phyloP scores from a whole-genome alignment of 2,888 invertebrate species.

The Lumbricus terrestris region DNA sequence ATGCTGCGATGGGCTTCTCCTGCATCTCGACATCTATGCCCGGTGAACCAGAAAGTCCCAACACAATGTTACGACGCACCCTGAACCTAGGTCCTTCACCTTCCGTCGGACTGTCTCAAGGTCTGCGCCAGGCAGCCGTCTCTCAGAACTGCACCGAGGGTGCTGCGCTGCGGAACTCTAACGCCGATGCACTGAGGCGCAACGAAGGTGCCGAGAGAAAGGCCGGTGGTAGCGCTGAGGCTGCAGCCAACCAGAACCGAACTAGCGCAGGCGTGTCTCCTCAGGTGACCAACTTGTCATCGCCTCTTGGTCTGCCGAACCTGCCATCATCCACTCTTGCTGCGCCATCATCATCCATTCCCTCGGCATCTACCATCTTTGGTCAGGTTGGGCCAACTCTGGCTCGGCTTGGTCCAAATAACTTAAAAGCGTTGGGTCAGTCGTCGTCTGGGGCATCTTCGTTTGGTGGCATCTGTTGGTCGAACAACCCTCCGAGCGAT shows the following conservation, averaged over 20 bases:
- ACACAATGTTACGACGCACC: constrained; percentile 37
- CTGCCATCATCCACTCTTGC: background rate
- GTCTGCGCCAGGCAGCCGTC: background rate
- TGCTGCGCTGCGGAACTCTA: background rate
- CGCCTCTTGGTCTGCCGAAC: background rate
- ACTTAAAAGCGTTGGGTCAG: background rate
- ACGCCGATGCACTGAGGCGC: background rate
- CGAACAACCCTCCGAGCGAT: background rate
- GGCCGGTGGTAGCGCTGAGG: background rate
- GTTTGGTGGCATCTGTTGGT: background rate
- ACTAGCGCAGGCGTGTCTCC: background rate
- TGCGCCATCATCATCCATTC: background rate
- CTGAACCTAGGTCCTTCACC: constrained; percentile 36
- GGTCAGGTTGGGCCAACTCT: background rate
- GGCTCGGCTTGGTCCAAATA: background rate
- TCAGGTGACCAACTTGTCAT: background rate
- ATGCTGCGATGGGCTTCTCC: background rate
- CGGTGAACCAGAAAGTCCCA: constrained; percentile 35
- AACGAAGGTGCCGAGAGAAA: background rate
- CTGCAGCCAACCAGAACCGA: background rate
- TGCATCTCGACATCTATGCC: background rate
- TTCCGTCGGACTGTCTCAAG: background rate
- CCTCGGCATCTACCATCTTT: background rate
- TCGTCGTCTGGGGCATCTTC: background rate
- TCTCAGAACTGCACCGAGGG: constrained; percentile 8